Base-by-base conservation (phyloP, 2,888 invertebrate genomes). In the Pristionchus fissidentatus region DNA sequence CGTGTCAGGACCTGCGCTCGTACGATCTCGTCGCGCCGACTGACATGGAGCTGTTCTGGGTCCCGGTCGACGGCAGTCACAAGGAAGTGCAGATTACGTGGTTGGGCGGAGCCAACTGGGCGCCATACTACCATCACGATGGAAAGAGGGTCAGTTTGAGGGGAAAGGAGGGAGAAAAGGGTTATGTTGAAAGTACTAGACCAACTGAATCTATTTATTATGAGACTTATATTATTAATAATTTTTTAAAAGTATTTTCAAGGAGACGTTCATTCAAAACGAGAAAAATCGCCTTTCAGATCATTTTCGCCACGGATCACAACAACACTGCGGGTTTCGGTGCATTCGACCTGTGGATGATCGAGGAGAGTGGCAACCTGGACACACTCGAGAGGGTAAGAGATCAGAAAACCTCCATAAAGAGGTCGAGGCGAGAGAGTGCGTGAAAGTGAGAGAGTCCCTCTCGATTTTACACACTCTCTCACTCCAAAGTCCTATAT, bases 91-190 rank as follows among this genome's bases (percentile, higher is more conserved):
- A 91, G 80, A 87, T 91, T 73, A 91, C 91, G 0, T 46, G 88
- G 32, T 83, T 91, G 4, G 89, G 88, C 32, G 86, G 86, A 49
- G 90, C 91, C 57, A 91, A 87, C 83, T 91, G 91, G 91, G 91
- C 91, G 1, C 91, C 91, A 1, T 91, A 90, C 84, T 91, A 89
- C 84, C 84, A 89, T 57, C 87, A 86, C 62, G 90, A 90, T 83
- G 89, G 90, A 83, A 89, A 88, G 78, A 73, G 87, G 41, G 85
- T 88, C 43, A 73, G 60, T 55, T n/a, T n/a, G n/a, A n/a, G 10
- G 78, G 35, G 10, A 32, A 7, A 29, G n/a, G 75, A 43, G 43
- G 46, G 41, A 41, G n/a, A 10, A 32, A 19, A 35, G 32, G 62
- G 29, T 10, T 8, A 49, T 8, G 19, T 49, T 49, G 49, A 13